Percentiles rank a stretch among this genome's conserved stretches.
These are phyloP conservation scores for Diaphora mendica DNA, from an alignment of 2,888 invertebrate genomes.

Conservation along the genomic window DNA sequence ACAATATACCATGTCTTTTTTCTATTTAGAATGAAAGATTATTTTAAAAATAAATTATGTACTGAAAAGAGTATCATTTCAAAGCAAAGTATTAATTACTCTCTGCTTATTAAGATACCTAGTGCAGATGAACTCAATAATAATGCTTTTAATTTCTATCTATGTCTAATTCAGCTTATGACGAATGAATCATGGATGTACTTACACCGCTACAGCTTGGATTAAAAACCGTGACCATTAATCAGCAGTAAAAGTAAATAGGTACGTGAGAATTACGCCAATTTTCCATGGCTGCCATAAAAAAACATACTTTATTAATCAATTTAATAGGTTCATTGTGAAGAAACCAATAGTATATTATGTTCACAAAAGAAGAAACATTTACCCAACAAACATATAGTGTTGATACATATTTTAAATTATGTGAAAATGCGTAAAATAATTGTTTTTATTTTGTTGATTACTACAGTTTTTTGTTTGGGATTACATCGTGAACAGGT, in stretches of 20 bases:
- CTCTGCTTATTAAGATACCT: neutral
- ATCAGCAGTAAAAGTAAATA: slow-evolving; percentile 55
- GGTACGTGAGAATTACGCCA: slow-evolving; percentile 32
- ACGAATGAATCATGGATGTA: slow-evolving; percentile 8
- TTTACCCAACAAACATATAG: slow-evolving; percentile 12
- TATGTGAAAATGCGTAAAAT: slow-evolving; percentile 17
- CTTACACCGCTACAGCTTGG: slow-evolving; percentile 15
- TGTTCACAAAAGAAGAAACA: slow-evolving; percentile 17
- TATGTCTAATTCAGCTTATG: slow-evolving; percentile 1
- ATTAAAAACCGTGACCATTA: slow-evolving; percentile 55
- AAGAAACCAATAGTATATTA: slow-evolving; percentile 18
- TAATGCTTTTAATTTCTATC: neutral
- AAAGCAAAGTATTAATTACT: neutral
- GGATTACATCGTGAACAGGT: slow-evolving; percentile 13
- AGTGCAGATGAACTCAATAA: neutral
- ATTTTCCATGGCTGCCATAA: slow-evolving; percentile 45
- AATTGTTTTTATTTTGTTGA: slow-evolving; percentile 11
- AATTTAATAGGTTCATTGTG: slow-evolving; percentile 37
- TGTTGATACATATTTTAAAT: neutral
- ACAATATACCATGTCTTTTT: neutral
- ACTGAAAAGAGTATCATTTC: neutral
- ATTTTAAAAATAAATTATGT: neutral
- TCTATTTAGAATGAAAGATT: neutral
- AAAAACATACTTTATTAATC: slow-evolving; percentile 37
- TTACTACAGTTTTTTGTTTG: neutral